Percentiles rank a stretch among this genome's conserved stretches.
These are phyloP conservation scores for Darwinula stevensoni DNA, from an alignment of 2,888 invertebrate species.

Conservation along the genomic window DNA sequence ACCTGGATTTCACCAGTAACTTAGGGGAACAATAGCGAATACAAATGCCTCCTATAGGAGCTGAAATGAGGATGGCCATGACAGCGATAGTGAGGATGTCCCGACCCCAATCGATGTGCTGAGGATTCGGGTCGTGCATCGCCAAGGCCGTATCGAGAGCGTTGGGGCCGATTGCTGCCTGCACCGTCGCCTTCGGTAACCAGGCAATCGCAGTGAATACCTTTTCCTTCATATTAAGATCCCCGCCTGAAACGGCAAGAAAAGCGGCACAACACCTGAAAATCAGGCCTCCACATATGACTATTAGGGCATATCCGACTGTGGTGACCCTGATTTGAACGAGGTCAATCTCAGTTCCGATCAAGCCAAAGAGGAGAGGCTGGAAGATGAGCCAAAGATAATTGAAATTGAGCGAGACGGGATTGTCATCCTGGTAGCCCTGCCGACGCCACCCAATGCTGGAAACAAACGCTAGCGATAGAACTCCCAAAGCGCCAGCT, in stretches of 20 bases:
- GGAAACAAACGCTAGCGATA: conserved; percentile 27
- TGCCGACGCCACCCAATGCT: conserved; percentile 23
- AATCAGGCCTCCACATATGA: background rate
- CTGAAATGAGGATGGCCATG: too few relatives aligned
- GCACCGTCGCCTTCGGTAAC: conserved; percentile 92
- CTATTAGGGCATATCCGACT: conserved; percentile 12
- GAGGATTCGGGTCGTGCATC: too few relatives aligned
- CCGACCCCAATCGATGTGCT: too few relatives aligned
- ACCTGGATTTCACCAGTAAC: too few relatives aligned
- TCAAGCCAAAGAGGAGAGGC: conserved; percentile 71
- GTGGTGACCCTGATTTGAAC: conserved; percentile 13
- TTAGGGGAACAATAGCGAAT: too few relatives aligned
- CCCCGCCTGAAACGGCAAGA: conserved; percentile 26
- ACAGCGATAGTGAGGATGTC: too few relatives aligned
- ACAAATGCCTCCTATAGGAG: too few relatives aligned
- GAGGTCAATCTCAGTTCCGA: conserved; percentile 64
- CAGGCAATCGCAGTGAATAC: conserved; percentile 67
- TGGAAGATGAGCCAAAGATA: conserved; percentile 89
- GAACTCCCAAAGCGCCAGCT: conserved; percentile 13
- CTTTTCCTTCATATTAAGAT: conserved; percentile 58
- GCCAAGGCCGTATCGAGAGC: too few relatives aligned
- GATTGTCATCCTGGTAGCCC: conserved; percentile 30
- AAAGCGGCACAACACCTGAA: background rate
- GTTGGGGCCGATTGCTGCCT: conserved; percentile 14
- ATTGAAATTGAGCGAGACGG: conserved; percentile 58